Evolutionary conservation across 2,797 vertebrate species (phyloP).

Genomic region (Cuniculus paca): DNA sequence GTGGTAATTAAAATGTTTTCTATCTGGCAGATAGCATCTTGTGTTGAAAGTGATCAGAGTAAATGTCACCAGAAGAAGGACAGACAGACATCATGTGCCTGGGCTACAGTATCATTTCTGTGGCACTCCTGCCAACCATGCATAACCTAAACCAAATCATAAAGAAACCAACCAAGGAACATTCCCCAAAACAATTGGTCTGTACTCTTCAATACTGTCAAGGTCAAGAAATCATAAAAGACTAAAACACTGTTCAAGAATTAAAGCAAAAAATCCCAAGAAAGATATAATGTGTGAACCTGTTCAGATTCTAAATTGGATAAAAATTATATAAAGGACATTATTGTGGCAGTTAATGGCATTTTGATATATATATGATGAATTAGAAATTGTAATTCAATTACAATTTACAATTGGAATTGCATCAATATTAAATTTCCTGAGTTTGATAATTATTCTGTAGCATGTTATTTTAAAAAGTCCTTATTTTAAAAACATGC

Average conservation of each 20-base stretch:
- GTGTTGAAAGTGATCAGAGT: neutral
- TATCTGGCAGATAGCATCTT: neutral
- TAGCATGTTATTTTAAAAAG: neutral
- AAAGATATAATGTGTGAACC: neutral
- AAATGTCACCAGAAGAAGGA: neutral
- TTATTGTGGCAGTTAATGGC: neutral
- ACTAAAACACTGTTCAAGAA: neutral
- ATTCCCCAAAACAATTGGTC: neutral
- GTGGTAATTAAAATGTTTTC: neutral
- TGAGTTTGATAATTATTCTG: neutral
- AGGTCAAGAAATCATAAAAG: neutral
- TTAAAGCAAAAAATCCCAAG: constrained; percentile 46
- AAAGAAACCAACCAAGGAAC: neutral
- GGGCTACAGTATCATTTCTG: neutral
- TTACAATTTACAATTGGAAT: neutral
- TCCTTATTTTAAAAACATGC: neutral
- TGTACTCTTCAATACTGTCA: neutral
- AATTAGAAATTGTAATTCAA: neutral
- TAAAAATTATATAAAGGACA: neutral
- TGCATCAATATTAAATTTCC: constrained; percentile 4
- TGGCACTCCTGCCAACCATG: too few relatives aligned
- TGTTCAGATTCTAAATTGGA: neutral
- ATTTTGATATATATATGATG: neutral
- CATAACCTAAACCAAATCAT: neutral
- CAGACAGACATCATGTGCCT: neutral